Conservation (phyloP, 1,140 invertebrate species). For the Chrysomallon squamiferum region DNA sequence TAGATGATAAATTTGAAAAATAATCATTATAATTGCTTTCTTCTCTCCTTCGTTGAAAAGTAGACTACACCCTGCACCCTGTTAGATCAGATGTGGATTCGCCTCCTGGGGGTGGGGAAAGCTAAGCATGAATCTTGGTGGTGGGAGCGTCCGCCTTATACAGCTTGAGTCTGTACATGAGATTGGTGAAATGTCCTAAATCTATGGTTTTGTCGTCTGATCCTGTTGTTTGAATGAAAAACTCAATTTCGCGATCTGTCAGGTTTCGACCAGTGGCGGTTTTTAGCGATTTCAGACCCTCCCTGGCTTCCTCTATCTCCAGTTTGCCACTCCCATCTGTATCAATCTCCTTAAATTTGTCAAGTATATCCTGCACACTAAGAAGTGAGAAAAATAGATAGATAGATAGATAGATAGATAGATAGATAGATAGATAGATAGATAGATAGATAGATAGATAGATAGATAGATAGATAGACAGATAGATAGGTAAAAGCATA, state of each 20-base stretch:
- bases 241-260: constrained; percentile 53
- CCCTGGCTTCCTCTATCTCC: constrained; percentile 43
- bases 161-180: constrained; percentile 49
- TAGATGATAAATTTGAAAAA: no score
- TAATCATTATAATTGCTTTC: no score
- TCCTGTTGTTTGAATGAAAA: constrained; percentile 51
- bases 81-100: no score
- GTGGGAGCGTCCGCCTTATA: constrained; percentile 47
- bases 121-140: neutral
- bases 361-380: neutral
- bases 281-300: constrained; percentile 46
- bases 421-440: constrained; percentile 1
- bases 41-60: no score
- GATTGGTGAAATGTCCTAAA: constrained; percentile 49
- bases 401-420: constrained; percentile 1
- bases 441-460: constrained; percentile 1
- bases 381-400: neutral
- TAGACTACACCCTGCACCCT: no score
- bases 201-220: constrained; percentile 49
- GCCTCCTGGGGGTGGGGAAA: no score
- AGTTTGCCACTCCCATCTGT: constrained; percentile 50
- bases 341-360: constrained; percentile 39
- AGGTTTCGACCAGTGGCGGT: constrained; percentile 50
- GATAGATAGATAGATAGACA: no score
- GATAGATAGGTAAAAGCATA: no score